phyloP scores from a whole-genome alignment of 2,113 vertebrate species.

The Paramisgurnus dabryanus region DNA sequence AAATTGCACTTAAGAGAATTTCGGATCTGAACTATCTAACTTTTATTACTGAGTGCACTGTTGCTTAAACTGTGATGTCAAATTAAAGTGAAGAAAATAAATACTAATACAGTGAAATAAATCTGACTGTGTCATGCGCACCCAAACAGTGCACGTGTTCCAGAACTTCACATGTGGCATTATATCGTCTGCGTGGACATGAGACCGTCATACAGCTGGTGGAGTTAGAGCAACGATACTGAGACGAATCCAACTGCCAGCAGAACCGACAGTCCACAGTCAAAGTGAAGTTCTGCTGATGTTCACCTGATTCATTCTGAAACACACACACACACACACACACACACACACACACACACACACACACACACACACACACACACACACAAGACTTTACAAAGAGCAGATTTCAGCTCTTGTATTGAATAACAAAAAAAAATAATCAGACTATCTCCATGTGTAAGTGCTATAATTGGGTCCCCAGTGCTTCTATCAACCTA shows the following conservation, averaged over 20 bases:
- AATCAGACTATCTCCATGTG: too few relatives aligned
- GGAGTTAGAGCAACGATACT: conserved; percentile 85
- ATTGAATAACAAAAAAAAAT: too few relatives aligned
- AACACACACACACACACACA: background rate
- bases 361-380: too few relatives aligned
- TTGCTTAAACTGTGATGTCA: too few relatives aligned
- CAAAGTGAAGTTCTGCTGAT: conserved; percentile 81
- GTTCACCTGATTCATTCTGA: conserved; percentile 77
- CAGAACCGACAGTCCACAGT: conserved; percentile 91
- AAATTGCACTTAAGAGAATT: too few relatives aligned
- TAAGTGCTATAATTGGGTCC: too few relatives aligned
- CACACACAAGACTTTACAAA: background rate
- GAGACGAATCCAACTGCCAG: conserved; percentile 90
- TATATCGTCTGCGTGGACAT: conserved; percentile 87
- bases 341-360: background rate
- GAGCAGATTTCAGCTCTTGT: too few relatives aligned
- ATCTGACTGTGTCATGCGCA: conserved; percentile 55
- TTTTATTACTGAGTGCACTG: too few relatives aligned
- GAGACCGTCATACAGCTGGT: conserved; percentile 91
- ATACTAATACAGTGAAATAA: background rate
- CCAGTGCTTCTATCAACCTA: too few relatives aligned
- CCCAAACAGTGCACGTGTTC: conserved; percentile 92
- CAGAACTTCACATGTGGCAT: conserved; percentile 83
- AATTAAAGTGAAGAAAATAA: too few relatives aligned
- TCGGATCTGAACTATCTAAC: too few relatives aligned